Evolutionary conservation across 2,888 invertebrate species (phyloP).

Genomic region (Ophion ventricosus): DNA sequence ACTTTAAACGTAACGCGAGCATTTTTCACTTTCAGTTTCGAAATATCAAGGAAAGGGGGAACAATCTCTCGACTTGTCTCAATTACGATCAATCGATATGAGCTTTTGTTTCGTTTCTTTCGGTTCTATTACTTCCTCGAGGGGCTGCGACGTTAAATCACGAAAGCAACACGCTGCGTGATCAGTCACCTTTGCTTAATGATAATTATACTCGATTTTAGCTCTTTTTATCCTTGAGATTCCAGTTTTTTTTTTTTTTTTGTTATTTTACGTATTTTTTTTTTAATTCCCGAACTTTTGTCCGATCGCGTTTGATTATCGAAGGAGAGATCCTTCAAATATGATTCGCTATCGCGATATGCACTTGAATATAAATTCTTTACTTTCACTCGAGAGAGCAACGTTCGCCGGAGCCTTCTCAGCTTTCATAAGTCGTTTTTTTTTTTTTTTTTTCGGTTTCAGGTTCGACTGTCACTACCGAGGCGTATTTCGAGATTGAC

Average conservation of each 20-base stretch:
- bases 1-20: neutral
- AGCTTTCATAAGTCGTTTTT: slow-evolving; percentile 1
- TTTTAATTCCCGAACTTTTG: neutral
- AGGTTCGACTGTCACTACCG: neutral
- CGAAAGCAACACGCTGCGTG: neutral
- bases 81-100: neutral
- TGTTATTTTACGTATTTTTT: neutral
- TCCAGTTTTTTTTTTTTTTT: no score
- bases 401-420: neutral
- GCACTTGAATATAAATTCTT: neutral
- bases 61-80: neutral
- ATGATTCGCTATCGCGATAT: neutral
- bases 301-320: neutral
- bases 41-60: neutral
- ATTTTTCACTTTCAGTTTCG: slow-evolving; percentile 1
- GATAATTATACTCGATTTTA: neutral
- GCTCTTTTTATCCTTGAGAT: neutral
- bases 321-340: neutral
- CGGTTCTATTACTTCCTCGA: neutral
- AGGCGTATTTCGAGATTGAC: neutral
- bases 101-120: neutral
- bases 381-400: slow-evolving; percentile 51
- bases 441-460: neutral
- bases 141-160: neutral
- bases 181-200: neutral